Conservation (phyloP, 2,888 invertebrate genomes). For the Watsonalla binaria region DNA sequence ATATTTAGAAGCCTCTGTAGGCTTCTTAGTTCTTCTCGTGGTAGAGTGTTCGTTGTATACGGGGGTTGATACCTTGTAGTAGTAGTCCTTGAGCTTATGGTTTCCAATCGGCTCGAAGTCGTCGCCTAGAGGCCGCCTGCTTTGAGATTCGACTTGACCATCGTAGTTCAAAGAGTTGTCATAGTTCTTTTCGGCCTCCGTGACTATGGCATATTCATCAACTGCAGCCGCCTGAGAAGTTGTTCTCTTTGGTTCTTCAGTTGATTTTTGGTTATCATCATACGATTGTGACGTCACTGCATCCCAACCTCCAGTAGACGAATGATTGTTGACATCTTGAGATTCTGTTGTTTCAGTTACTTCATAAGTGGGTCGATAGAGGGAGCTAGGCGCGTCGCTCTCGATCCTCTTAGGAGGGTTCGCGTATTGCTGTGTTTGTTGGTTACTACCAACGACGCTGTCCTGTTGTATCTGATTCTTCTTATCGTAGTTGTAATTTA, state of each 20-base stretch:
- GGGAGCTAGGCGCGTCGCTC: conserved; percentile 30
- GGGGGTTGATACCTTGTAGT: conserved; percentile 67
- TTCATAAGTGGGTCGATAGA: conserved; percentile 59
- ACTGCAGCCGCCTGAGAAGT: conserved; percentile 46
- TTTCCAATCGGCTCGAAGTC: conserved; percentile 69
- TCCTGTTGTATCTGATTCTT: conserved; percentile 60
- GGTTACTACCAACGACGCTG: conserved; percentile 53
- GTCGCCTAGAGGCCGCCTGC: conserved; percentile 65
- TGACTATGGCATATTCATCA: conserved; percentile 65
- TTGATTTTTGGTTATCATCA: conserved; percentile 40
- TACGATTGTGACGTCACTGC: conserved; percentile 49
- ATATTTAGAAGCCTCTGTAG: conserved; percentile 40
- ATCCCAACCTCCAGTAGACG: conserved; percentile 53
- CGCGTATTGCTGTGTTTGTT: conserved; percentile 52
- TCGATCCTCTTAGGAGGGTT: conserved; percentile 39
- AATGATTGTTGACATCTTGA: conserved; percentile 49
- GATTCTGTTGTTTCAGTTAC: conserved; percentile 63
- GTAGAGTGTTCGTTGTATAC: conserved; percentile 51
- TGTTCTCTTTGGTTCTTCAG: conserved; percentile 45
- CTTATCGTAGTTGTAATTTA: conserved; percentile 44
- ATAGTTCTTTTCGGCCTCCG: conserved; percentile 62
- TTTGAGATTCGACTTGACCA: conserved; percentile 64
- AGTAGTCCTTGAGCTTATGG: conserved; percentile 68
- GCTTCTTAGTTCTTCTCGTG: conserved; percentile 61
- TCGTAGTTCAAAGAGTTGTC: conserved; percentile 66